Evolutionary conservation across 2,888 invertebrate species (phyloP).

Genomic region (Meiosimyza decipiens): DNA sequence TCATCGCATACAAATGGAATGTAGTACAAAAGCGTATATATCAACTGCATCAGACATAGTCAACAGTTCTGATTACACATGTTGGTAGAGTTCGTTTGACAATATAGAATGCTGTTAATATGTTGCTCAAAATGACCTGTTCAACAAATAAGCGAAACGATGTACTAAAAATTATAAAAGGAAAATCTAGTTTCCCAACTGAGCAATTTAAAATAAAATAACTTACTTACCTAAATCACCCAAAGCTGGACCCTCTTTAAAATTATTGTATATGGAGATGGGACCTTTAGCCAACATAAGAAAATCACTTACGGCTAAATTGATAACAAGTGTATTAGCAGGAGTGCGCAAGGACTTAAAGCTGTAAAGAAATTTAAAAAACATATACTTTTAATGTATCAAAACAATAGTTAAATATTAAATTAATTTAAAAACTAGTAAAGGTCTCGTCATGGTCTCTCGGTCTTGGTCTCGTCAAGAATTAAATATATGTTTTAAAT

Average conservation of each 20-base stretch:
- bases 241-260: constrained; percentile 77
- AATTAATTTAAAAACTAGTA: too few species aligned
- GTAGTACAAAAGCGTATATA: too few species aligned
- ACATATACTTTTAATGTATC: background rate
- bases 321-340: constrained; percentile 79
- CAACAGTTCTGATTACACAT: too few species aligned
- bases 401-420: background rate
- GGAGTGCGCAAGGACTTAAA: constrained; percentile 78
- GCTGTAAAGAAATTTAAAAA: constrained; percentile 67
- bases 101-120: too few species aligned
- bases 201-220: background rate
- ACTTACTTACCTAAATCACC: constrained; percentile 74
- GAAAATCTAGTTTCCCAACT: background rate
- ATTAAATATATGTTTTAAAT: too few species aligned
- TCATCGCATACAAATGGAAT: too few species aligned
- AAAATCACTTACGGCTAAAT: constrained; percentile 81
- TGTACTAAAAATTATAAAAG: background rate
- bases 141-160: too few species aligned
- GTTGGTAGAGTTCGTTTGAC: too few species aligned
- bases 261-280: constrained; percentile 80
- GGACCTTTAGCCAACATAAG: constrained; percentile 79
- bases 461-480: too few species aligned
- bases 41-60: too few species aligned
- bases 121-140: too few species aligned
- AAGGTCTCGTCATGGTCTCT: too few species aligned